Evolutionary conservation across 2,888 invertebrate genomes (phyloP).

Genomic region (Odontocerum albicorne): DNA sequence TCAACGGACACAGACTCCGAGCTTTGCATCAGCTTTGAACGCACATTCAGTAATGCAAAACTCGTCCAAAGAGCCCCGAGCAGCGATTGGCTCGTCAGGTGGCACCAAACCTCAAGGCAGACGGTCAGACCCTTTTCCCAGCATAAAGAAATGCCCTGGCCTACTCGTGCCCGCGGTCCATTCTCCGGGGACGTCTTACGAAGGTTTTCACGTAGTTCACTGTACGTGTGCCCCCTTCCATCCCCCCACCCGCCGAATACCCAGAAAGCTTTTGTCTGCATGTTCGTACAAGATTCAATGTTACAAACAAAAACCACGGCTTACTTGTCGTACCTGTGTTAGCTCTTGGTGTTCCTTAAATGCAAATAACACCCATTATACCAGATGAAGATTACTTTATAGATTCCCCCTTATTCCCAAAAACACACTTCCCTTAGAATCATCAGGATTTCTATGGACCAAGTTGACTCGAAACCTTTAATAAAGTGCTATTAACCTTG

Average conservation of each 20-base stretch:
- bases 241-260: no score
- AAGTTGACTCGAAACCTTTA: no score
- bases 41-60: neutral
- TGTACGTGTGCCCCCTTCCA: neutral
- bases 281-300: neutral
- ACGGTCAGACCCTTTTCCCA: constrained; percentile 25
- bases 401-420: no score
- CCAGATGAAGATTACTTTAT: no score
- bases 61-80: neutral
- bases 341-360: no score
- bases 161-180: constrained; percentile 4
- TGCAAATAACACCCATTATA: no score
- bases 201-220: neutral
- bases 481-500: no score
- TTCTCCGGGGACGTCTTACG: neutral
- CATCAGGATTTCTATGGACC: no score
- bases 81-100: neutral
- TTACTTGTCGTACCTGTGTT: no score
- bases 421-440: no score
- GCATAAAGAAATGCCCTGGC: constrained; percentile 6
- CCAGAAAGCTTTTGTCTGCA: neutral
- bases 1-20: neutral
- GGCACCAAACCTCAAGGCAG: constrained; percentile 14
- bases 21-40: constrained; percentile 5
- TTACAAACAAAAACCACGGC: no score